A percentile compares a stretch with the other conserved stretches of the same genome.
phyloP scores from a whole-genome alignment of 2,113 vertebrate species.

The Camelus dromedarius region DNA sequence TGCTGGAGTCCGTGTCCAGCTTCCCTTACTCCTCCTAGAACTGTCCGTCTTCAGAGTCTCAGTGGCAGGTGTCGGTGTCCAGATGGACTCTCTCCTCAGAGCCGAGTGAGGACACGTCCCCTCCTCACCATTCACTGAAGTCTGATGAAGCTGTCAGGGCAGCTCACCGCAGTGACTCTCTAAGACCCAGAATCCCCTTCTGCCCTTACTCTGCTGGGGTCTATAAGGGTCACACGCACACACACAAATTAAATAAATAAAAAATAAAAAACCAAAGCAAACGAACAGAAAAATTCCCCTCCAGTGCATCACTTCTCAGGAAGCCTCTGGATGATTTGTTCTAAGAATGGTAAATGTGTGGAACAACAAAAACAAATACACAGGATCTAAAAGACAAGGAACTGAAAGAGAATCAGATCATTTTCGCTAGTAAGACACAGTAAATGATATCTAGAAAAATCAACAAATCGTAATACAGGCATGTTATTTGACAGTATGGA shows the following conservation, averaged over 20 bases:
- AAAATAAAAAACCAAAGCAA: too few relatives aligned
- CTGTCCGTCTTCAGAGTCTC: neutral
- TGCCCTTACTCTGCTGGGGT: neutral
- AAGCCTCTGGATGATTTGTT: neutral
- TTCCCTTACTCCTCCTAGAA: conserved; percentile 20
- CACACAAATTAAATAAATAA: too few relatives aligned
- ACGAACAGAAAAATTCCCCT: neutral
- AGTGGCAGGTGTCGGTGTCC: conserved; percentile 1
- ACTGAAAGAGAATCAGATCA: neutral
- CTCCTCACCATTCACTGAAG: neutral
- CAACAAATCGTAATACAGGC: neutral
- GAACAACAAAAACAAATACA: neutral
- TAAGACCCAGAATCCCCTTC: neutral
- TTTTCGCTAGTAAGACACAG: neutral
- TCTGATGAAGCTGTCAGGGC: neutral
- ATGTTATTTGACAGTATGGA: neutral
- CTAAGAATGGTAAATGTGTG: neutral
- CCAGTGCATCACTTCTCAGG: neutral
- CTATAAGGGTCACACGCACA: neutral
- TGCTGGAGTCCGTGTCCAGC: conserved; percentile 29
- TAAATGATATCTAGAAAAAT: neutral
- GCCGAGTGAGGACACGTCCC: neutral
- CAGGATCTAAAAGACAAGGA: neutral
- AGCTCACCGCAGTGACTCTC: neutral
- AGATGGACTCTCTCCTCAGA: neutral